Conservation (phyloP, 1,140 invertebrate genomes). For the Chrysopa pallens region DNA sequence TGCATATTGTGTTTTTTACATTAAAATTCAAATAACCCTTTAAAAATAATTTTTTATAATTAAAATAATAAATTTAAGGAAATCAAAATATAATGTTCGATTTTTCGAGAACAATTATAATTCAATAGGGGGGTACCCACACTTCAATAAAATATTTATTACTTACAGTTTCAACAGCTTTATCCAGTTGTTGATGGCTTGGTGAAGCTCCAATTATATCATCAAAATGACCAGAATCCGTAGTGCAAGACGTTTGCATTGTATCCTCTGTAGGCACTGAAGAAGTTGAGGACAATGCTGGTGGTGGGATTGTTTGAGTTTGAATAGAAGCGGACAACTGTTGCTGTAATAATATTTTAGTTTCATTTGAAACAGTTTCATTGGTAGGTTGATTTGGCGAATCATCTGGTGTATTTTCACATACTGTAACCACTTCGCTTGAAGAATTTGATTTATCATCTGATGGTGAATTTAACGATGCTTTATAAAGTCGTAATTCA, state of each 20-base stretch:
- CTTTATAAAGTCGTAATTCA: constrained; percentile 58
- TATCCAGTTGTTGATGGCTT: background rate
- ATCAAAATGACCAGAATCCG: constrained; percentile 73
- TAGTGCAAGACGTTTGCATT: constrained; percentile 45
- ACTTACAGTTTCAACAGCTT: too few species aligned
- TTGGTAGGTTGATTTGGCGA: constrained; percentile 24
- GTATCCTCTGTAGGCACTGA: constrained; percentile 24
- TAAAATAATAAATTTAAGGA: too few species aligned
- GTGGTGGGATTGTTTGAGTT: constrained; percentile 1
- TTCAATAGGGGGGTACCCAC: too few species aligned
- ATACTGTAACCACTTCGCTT: constrained; percentile 53
- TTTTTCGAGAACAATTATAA: too few species aligned
- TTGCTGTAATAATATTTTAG: background rate
- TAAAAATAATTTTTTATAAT: too few species aligned
- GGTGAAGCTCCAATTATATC: constrained; percentile 23
- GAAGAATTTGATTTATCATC: constrained; percentile 45
- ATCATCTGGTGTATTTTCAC: constrained; percentile 38
- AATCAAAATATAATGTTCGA: too few species aligned
- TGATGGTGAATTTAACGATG: constrained; percentile 52
- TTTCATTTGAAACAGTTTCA: background rate
- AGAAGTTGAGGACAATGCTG: constrained; percentile 7
- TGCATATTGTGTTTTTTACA: too few species aligned
- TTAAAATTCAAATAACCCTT: too few species aligned
- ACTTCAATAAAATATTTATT: too few species aligned
- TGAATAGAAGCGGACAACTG: constrained; percentile 6